Conservation (phyloP, 2,888 invertebrate genomes). For the Diploptera punctata region DNA sequence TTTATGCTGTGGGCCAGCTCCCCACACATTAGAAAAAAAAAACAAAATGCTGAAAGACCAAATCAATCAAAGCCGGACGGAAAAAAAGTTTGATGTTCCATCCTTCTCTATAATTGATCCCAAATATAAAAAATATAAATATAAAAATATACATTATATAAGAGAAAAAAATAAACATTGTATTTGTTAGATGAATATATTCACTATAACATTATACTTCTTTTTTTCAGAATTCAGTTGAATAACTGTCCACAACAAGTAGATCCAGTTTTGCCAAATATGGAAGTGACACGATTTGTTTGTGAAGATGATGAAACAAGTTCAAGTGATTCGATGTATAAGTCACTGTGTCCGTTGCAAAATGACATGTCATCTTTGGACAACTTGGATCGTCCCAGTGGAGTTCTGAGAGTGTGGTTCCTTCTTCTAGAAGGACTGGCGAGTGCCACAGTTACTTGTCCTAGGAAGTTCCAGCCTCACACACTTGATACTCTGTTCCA, state of each 20-base stretch:
- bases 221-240: slow-evolving; percentile 52
- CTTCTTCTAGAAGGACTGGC: slow-evolving; percentile 80
- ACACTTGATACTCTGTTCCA: slow-evolving; percentile 89
- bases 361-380: slow-evolving; percentile 64
- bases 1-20: no score
- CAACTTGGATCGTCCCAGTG: slow-evolving; percentile 79
- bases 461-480: slow-evolving; percentile 77
- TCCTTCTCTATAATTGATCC: no score
- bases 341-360: slow-evolving; percentile 62
- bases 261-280: slow-evolving; percentile 83
- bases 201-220: no score
- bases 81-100: no score
- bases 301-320: slow-evolving; percentile 63
- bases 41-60: no score
- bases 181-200: no score
- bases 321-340: slow-evolving; percentile 70
- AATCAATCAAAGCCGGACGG: no score
- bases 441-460: slow-evolving; percentile 70
- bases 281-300: slow-evolving; percentile 73
- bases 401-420: slow-evolving; percentile 90
- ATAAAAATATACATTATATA: no score
- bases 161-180: no score
- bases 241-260: slow-evolving; percentile 62
- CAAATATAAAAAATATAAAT: no score
- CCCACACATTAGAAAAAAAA: no score